Base-by-base conservation (phyloP, 2,113 vertebrate genomes). In the Pelvicachromis taeniatus region DNA sequence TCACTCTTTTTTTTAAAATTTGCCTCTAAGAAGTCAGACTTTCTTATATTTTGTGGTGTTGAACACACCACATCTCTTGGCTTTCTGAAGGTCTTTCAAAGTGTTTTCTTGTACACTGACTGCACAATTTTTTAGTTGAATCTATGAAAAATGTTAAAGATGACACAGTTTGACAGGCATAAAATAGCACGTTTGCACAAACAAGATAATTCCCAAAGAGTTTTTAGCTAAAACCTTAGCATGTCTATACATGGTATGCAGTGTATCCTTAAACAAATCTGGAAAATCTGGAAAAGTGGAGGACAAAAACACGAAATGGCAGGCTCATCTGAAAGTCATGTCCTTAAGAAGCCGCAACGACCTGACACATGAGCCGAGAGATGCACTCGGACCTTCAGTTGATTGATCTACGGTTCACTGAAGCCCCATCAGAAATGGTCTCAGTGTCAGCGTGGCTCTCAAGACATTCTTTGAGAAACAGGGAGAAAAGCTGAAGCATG, bases 41-140 rank as follows among this genome's bases (percentile, higher is more conserved):
- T 70, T 70, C 23, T 70, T 10, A 70, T 63, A 63, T 63, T 2
- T 63, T 10, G 40, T 17, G 8, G 40, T 45, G 35, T 2, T 42
- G 7, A 68, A 16, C 0, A 68, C n/a, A n/a, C n/a, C n/a, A n/a
- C n/a, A n/a, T 42, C 0, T 0, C 38, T 38, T 45, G 38, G 38
- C 63, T 70, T 40, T 26, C 2, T 1, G 13, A 70, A 45, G 38
- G 38, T 45, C 14, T 70, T 70, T 70, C 65, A 1, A 70, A 45
- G 21, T 26, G 40, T 45, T 70, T 29, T 9, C 17, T 48, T 70
- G 40, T 45, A 70, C 40, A 26, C 14, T 17, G 21, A 9, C 4
- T 53, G 52, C 1, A 4, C 26, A 26, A 2, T 73, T 17, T 45
- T 70, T 0, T 11, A 48, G 14, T 1, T 17, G 9, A 29, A 29